Evolutionary conservation across 2,888 invertebrate genomes (phyloP), one percentile per base, ranked within the genome.

Genomic region (Anthoptus insignis): DNA sequence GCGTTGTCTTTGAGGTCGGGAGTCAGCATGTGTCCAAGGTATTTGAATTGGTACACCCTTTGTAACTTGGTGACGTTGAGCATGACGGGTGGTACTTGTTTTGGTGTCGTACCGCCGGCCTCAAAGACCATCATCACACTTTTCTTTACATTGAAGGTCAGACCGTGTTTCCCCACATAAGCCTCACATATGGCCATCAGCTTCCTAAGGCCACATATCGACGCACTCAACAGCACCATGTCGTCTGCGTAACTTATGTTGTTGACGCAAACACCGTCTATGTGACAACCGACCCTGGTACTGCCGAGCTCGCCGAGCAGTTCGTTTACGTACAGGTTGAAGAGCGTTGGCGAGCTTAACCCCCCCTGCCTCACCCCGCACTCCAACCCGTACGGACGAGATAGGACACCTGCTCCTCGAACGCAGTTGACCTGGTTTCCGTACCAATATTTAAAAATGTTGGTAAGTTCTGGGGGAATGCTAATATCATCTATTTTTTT

Each of bases 131-230:
- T 32, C 11, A 32, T 2, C 32, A 9, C 32, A 32, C 4, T 4
- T 32, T 32, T 32, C 32, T 32, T 32, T 9, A 11, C 4, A 32
- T 56, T 56, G 13, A 42, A 56, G 27, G 42, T 42, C 3, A 56
- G 42, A 9, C 29, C 29, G 29, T 56, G 56, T 5, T 29, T 19
- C 14, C 42, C 27, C 16, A 42, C 39, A 42, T 56, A 56, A 16
- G 16, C 45, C 32, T 58, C 32, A 32, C 57, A 47, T 8, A 58
- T 9, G 7, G 0, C 8, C 19, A 57, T 0, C 5, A 45, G 13
- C 22, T n/a, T 22, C 9, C 29, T 27, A 14, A 57, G 29, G 32
- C 45, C 57, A 47, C 57, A 21, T 8, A 47, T 24, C 22, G 32
- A 58, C 11, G 58, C 58, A 47, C 58, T n/a, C n/a, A n/a, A n/a